phyloP scores from a whole-genome alignment of 1,140 invertebrate genomes.

The Dysdera silvatica region DNA sequence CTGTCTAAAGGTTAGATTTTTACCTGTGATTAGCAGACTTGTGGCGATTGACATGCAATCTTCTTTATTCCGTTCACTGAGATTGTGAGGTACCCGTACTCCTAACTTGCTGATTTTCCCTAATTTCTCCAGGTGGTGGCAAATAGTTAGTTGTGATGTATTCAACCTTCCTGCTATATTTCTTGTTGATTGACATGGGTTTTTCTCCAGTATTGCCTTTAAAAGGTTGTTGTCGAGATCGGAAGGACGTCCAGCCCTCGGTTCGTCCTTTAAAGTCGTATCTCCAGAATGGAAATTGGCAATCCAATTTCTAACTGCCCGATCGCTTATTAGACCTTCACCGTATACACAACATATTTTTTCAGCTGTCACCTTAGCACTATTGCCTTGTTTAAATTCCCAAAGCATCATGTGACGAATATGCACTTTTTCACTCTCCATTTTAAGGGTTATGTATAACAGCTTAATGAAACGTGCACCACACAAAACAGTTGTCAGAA shows the following conservation, averaged over 20 bases:
- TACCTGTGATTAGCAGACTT: no score
- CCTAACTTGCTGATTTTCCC: slow-evolving; percentile 1
- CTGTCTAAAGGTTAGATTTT: neutral
- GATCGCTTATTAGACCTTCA: neutral
- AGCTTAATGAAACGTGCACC: neutral
- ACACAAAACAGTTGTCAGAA: neutral
- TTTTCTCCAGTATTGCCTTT: neutral
- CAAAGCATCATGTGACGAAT: slow-evolving; percentile 1
- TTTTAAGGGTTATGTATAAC: neutral
- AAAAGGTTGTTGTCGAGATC: neutral
- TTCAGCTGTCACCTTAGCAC: neutral
- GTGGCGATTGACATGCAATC: no score
- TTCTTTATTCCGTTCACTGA: neutral
- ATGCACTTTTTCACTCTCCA: neutral
- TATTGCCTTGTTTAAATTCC: neutral
- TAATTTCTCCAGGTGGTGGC: neutral
- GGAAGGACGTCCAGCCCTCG: neutral
- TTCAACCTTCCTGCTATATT: neutral
- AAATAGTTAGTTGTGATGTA: neutral
- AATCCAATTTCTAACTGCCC: neutral
- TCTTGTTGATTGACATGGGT: neutral
- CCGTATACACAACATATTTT: neutral
- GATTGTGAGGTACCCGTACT: neutral
- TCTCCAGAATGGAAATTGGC: neutral
- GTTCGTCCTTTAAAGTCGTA: neutral